A percentile compares a stretch with the other conserved stretches of the same genome.
phyloP scores from a whole-genome alignment of 2,113 vertebrate species.

The Pionites leucogaster region DNA sequence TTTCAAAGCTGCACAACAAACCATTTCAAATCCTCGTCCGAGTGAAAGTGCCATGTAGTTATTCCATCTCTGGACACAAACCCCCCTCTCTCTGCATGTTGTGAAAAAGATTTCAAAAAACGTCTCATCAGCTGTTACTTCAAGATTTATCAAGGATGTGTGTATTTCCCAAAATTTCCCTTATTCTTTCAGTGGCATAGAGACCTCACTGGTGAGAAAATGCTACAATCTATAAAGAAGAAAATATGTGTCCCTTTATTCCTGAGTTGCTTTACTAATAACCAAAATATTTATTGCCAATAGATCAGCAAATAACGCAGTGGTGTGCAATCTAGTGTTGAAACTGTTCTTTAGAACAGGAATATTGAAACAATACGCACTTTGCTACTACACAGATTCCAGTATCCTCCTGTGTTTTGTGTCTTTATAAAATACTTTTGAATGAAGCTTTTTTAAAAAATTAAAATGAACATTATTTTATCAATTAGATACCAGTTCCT shows the following conservation, averaged over 20 bases:
- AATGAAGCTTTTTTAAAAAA: background rate
- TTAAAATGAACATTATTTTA: background rate
- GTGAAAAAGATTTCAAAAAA: background rate
- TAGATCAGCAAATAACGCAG: background rate
- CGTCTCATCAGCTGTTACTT: background rate
- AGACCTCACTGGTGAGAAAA: background rate
- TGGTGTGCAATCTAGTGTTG: background rate
- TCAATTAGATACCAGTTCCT: background rate
- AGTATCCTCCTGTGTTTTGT: background rate
- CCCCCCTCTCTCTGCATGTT: background rate
- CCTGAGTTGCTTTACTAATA: background rate
- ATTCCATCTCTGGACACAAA: background rate
- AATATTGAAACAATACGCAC: background rate
- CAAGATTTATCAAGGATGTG: background rate
- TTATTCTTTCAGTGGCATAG: background rate
- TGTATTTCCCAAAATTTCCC: background rate
- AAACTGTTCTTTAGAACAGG: background rate
- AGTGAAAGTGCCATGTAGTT: fast-evolving
- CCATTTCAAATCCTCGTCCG: background rate
- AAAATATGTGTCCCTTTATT: background rate
- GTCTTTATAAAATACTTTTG: background rate
- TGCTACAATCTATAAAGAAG: background rate
- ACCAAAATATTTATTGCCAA: background rate
- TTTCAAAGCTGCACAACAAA: background rate
- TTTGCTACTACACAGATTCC: background rate